A percentile compares a stretch with the other conserved stretches of the same genome.
Conservation (phyloP, 92 coral and sea anemone species). For the Palythoa heliodiscus region DNA sequence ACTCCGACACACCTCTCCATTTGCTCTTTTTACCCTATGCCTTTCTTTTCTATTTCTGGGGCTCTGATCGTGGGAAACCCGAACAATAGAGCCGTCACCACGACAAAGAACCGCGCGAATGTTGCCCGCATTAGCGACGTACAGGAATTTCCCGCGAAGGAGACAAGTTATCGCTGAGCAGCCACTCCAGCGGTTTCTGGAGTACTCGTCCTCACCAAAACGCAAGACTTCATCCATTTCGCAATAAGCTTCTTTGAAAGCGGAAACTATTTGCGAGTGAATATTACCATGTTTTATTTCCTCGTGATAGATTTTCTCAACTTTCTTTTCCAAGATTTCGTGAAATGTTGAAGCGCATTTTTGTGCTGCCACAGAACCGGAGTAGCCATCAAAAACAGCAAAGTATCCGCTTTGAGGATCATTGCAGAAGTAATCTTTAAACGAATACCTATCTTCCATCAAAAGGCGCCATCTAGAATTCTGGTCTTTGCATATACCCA, state of each 20-base stretch:
- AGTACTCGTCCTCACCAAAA: constrained; percentile 81
- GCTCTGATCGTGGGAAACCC: constrained; percentile 82
- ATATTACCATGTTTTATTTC: constrained; percentile 56
- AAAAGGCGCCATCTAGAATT: constrained; percentile 85
- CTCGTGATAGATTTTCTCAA: constrained; percentile 61
- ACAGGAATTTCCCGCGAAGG: constrained; percentile 72
- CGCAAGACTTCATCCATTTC: constrained; percentile 86
- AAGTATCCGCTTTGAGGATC: constrained; percentile 87
- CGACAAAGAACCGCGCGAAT: constrained; percentile 81
- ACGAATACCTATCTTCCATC: constrained; percentile 90
- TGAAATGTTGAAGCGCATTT: constrained; percentile 85
- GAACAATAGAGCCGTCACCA: constrained; percentile 83
- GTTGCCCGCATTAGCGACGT: constrained; percentile 94
- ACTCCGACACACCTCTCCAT: constrained; percentile 77
- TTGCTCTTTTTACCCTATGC: constrained; percentile 67
- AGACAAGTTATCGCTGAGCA: constrained; percentile 93
- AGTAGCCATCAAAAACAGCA: constrained; percentile 93
- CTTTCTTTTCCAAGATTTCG: constrained; percentile 74
- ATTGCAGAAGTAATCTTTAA: constrained; percentile 70
- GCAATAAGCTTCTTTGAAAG: constrained; percentile 76
- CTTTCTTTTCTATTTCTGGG: constrained; percentile 85
- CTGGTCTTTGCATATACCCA: constrained; percentile 87
- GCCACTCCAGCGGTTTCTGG: constrained; percentile 99
- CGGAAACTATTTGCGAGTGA: constrained; percentile 59
- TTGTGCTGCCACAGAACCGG: constrained; percentile 89